phyloP scores from a whole-genome alignment of 2,113 vertebrate genomes.

The Odobenus rosmarus region DNA sequence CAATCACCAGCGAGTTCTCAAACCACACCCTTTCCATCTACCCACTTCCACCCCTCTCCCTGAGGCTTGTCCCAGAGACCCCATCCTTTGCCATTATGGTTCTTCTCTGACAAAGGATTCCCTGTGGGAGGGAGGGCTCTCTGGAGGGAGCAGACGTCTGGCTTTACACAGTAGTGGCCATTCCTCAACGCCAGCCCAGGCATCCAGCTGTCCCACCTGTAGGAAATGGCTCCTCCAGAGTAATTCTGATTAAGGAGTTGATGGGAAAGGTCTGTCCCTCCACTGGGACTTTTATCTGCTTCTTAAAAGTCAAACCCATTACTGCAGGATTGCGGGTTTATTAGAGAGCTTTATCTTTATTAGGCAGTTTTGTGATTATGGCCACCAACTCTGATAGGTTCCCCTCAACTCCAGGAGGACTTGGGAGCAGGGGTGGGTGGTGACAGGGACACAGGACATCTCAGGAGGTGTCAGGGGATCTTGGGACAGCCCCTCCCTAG shows the following conservation, averaged over 20 bases:
- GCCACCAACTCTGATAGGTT: neutral
- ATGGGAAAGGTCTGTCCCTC: constrained; percentile 47
- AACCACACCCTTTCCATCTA: neutral
- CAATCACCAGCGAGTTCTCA: neutral
- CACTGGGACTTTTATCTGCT: neutral
- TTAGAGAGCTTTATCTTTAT: constrained; percentile 68
- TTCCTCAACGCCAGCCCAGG: neutral
- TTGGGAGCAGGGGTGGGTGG: neutral
- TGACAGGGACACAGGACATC: neutral
- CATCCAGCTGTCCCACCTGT: neutral
- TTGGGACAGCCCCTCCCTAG: neutral
- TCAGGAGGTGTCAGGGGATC: neutral
- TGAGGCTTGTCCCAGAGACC: neutral
- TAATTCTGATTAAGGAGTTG: neutral
- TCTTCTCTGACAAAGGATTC: neutral
- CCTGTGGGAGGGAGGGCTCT: neutral
- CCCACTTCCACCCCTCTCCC: no score
- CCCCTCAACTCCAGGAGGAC: neutral
- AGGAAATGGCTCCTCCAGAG: neutral
- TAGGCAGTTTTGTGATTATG: neutral
- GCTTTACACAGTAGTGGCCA: neutral
- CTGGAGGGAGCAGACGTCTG: neutral
- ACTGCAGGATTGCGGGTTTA: constrained; percentile 39
- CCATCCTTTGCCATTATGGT: neutral
- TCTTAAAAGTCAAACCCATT: constrained; percentile 73